phyloP scores from a whole-genome alignment of 2,888 invertebrate species.

The Limulus polyphemus region DNA sequence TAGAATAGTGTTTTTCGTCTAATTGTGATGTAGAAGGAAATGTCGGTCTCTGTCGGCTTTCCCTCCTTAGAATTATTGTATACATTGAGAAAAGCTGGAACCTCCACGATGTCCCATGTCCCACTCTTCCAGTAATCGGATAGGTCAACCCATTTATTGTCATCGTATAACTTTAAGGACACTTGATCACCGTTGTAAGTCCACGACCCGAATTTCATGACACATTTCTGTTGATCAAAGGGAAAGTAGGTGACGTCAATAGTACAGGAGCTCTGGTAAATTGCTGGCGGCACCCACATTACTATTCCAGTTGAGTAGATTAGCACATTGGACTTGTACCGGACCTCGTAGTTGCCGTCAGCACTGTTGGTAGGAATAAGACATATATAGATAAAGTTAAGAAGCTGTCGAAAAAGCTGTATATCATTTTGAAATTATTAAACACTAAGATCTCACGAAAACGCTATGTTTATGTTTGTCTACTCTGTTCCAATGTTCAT shows the following conservation, averaged over 20 bases:
- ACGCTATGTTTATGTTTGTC: no score
- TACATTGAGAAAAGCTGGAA: conserved; percentile 64
- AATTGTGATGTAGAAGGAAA: conserved; percentile 94
- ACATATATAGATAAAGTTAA: no score
- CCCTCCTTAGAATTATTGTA: conserved; percentile 60
- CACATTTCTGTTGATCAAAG: conserved; percentile 97
- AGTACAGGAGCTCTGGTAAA: conserved; percentile 97
- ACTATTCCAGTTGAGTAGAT: conserved; percentile 95
- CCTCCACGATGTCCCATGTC: conserved; percentile 96
- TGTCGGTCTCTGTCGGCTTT: conserved; percentile 77
- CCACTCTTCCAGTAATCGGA: conserved; percentile 97
- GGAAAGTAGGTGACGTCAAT: conserved; percentile 99
- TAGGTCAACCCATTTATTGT: conserved; percentile 88
- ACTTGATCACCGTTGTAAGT: conserved; percentile 96
- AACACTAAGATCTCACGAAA: no score
- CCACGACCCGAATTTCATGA: conserved; percentile 99
- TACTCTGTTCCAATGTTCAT: no score
- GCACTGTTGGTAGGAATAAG: conserved; percentile 75
- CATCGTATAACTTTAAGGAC: conserved; percentile 80
- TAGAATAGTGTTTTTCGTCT: conserved; percentile 96
- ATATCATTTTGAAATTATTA: no score
- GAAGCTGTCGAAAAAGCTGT: no score
- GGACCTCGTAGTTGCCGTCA: conserved; percentile 98
- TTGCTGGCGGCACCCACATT: conserved; percentile 97
- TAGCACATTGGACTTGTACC: conserved; percentile 96